phyloP scores from a whole-genome alignment of 2,113 vertebrate genomes.

The Salvelinus namaycush region DNA sequence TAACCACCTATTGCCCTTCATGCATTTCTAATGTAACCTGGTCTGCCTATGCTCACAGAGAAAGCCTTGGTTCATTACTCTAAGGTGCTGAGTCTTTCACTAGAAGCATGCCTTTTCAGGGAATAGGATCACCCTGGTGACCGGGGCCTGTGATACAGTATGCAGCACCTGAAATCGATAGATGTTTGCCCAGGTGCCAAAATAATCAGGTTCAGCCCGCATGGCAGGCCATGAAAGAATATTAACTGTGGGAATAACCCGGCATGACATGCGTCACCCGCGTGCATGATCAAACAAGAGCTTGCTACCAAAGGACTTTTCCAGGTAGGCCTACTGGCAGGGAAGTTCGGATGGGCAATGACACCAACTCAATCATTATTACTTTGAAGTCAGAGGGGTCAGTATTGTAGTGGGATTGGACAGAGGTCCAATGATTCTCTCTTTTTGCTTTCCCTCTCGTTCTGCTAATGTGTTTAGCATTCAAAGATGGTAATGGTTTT shows the following conservation, averaged over 20 bases:
- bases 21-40: conserved; percentile 75
- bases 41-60: conserved; percentile 62
- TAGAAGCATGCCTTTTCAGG: conserved; percentile 69
- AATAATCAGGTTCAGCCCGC: conserved; percentile 72
- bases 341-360: conserved; percentile 62
- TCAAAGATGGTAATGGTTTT: conserved; percentile 65
- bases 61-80: conserved; percentile 71
- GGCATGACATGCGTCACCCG: conserved; percentile 68
- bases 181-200: conserved; percentile 75
- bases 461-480: conserved; percentile 72
- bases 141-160: conserved; percentile 65
- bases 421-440: conserved; percentile 66
- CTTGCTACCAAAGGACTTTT: conserved; percentile 65
- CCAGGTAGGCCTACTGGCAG: conserved; percentile 72
- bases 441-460: conserved; percentile 58
- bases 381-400: conserved; percentile 70
- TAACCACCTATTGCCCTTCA: conserved; percentile 75
- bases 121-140: conserved; percentile 68
- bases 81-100: conserved; percentile 72
- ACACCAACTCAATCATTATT: conserved; percentile 74
- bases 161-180: conserved; percentile 65
- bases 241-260: conserved; percentile 77
- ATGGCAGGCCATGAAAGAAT: conserved; percentile 76
- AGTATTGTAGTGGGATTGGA: conserved; percentile 68
- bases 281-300: conserved; percentile 70